Conservation (phyloP, 2,113 vertebrate species). For the Lamprologus ornatipinnis region DNA sequence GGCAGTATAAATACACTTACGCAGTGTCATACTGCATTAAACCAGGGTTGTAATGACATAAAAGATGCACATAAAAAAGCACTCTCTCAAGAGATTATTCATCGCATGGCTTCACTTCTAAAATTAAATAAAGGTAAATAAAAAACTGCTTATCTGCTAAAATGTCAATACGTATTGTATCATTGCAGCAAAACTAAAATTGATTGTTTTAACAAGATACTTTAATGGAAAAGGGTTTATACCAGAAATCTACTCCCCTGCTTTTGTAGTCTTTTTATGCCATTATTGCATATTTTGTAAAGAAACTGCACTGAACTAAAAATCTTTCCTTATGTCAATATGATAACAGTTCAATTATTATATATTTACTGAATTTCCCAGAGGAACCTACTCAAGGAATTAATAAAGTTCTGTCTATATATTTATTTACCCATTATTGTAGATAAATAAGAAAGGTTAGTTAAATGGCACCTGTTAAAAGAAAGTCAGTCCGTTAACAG, state of each 20-base stretch:
- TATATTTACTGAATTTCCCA: background rate
- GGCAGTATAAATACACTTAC: accelerated
- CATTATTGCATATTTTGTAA: background rate
- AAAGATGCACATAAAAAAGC: background rate
- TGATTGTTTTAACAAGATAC: background rate
- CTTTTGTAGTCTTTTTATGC: background rate
- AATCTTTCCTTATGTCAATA: background rate
- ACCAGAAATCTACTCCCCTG: background rate
- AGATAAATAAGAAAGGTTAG: background rate
- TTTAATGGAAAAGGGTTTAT: background rate
- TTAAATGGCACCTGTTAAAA: background rate
- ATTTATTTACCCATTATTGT: background rate
- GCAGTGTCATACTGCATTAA: background rate
- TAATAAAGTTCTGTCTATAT: background rate
- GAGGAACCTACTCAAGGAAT: background rate
- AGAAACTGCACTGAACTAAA: background rate
- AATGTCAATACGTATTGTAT: background rate
- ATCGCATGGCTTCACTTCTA: background rate
- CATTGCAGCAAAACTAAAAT: background rate
- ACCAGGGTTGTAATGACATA: background rate
- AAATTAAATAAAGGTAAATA: background rate
- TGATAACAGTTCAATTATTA: background rate
- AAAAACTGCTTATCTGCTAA: background rate
- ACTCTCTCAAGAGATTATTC: background rate
- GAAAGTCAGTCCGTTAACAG: background rate